phyloP scores from a whole-genome alignment of 2,888 invertebrate species.

The Liposcelis brunnea region DNA sequence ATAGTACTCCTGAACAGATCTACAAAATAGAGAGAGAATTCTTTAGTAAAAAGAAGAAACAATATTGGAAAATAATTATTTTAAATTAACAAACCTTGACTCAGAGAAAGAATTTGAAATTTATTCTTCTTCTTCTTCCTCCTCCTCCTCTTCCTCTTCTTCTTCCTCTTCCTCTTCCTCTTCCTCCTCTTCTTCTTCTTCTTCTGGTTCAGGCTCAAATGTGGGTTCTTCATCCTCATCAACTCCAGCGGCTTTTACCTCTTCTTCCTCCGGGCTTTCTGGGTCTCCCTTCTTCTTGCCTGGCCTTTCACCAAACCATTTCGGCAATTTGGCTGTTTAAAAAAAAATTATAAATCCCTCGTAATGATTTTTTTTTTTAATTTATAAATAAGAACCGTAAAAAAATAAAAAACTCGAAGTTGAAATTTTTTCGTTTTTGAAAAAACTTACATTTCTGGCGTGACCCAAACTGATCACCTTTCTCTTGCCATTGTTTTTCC shows the following conservation, averaged over 20 bases:
- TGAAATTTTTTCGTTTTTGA: no score
- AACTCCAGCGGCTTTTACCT: constrained; percentile 60
- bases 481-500: constrained; percentile 80
- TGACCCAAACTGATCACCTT: constrained; percentile 69
- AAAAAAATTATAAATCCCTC: constrained; percentile 1
- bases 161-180: constrained; percentile 46
- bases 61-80: no score
- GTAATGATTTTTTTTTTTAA: neutral
- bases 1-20: no score
- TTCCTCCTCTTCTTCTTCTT: constrained; percentile 56
- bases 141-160: constrained; percentile 45
- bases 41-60: no score
- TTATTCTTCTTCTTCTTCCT: constrained; percentile 55
- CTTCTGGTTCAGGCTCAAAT: constrained; percentile 46
- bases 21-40: no score
- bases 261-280: constrained; percentile 82
- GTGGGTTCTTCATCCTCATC: constrained; percentile 55
- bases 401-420: constrained; percentile 8
- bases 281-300: constrained; percentile 81
- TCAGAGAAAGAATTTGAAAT: no score
- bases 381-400: constrained; percentile 11
- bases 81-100: no score
- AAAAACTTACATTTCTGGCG: constrained; percentile 70
- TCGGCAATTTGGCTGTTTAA: constrained; percentile 67
- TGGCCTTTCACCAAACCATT: constrained; percentile 91